Base-by-base conservation (phyloP, 2,797 vertebrate species). In the Chromobotia macracanthus region DNA sequence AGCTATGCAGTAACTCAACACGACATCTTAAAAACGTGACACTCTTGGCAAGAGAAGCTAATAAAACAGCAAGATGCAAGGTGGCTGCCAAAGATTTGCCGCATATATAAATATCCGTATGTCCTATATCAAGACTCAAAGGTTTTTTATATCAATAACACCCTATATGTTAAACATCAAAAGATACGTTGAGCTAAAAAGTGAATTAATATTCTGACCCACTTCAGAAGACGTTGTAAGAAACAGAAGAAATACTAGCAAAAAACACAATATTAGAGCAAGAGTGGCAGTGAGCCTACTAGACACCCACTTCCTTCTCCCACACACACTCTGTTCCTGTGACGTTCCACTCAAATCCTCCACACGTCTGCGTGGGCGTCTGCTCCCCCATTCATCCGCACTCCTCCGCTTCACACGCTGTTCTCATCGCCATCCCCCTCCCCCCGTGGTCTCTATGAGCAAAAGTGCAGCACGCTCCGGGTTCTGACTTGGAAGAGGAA, bases 321-420 rank as follows among this genome's bases (percentile, higher is more conserved):
- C 92, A 93, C 92, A 82, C 91, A 90, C 92, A 91, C 90, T 89
- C 92, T 93, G 93, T 90, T 90, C 85, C 89, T 77, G 87, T 94
- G 93, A 93, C 90, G 91, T 93, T 60, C 88, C 88, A 87, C 89
- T 89, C 87, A 82, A 83, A 83, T 82, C 80, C 83, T 83, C 80
- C 80, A 61, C 81, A 79, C 70, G 75, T 51, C 35, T 61, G 71
- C 65, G 85, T 85, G 80, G 83, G 82, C 23, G 82, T 85, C 82
- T 65, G 80, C 65, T 84, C 77, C 16, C 46, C 70, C 84, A 84
- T 86, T 84, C 84, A 86, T 82, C 80, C 70, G 16, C 64, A 82
- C 77, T 72, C 82, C 80, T 80, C 82, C 61, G 60, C 79, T 76
- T 68, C 78, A 77, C 72, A 70, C 38, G 38, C 38, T 38, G 38